Percentiles rank a stretch among this genome's conserved stretches.
Evolutionary conservation across 2,888 invertebrate genomes (phyloP).

Genomic region (Metacarcinus magister): DNA sequence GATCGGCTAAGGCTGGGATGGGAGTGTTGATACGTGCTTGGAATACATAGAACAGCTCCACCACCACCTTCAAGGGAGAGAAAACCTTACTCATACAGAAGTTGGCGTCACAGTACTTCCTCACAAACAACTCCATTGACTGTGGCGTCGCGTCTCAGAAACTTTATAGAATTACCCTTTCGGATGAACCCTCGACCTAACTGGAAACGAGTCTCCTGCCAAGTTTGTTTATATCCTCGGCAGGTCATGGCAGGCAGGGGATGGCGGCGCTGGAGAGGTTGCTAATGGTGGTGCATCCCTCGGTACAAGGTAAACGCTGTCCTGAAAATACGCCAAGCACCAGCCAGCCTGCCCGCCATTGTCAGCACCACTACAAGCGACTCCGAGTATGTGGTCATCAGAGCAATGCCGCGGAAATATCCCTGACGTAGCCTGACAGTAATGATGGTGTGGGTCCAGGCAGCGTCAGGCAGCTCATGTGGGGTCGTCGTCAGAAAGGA

Average conservation of each 20-base stretch:
- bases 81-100: not conserved
- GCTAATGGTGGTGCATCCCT: not conserved
- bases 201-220: not conserved
- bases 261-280: not conserved
- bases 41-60: not conserved
- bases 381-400: conserved; percentile 1
- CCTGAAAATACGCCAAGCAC: not conserved
- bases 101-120: not conserved
- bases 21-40: not conserved
- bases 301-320: not conserved
- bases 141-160: conserved; percentile 26
- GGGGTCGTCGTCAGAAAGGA: not conserved
- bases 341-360: not conserved
- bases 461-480: not conserved
- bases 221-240: not conserved
- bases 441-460: not conserved
- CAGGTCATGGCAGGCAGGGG: not conserved
- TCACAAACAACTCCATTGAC: not conserved
- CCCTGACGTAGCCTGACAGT: not conserved
- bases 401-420: not conserved
- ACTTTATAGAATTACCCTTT: not conserved
- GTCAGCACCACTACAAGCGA: not conserved
- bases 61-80: not conserved
- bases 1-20: not conserved
- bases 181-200: not conserved